A percentile compares a stretch with the other conserved stretches of the same genome.
These are phyloP conservation scores for Porites cylindrica DNA, from an alignment of 92 coral and sea anemone species.

Conservation along the genomic window DNA sequence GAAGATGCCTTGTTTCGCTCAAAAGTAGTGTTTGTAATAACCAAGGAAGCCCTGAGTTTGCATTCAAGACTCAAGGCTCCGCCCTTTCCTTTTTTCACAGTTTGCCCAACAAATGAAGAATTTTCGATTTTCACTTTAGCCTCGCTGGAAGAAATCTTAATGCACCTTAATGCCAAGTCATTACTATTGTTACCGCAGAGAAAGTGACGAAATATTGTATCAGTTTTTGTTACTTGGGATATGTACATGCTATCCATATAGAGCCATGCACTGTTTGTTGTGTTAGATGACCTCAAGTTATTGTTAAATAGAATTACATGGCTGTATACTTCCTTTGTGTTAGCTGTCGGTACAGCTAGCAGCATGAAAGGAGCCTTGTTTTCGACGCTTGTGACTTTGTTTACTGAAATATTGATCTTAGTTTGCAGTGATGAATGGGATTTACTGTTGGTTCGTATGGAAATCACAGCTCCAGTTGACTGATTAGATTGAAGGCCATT, in stretches of 20 bases:
- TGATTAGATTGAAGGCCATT: conserved; percentile 1
- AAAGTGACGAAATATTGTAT: not conserved
- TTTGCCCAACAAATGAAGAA: conserved; percentile 33
- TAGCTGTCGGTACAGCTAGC: not conserved
- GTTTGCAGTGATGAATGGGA: not conserved
- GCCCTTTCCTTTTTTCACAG: conserved; percentile 15
- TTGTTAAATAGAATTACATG: conserved; percentile 15
- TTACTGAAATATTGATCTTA: not conserved
- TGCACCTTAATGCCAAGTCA: conserved; percentile 20
- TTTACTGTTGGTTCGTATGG: conserved; percentile 8
- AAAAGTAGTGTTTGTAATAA: conserved; percentile 23
- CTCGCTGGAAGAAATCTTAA: conserved; percentile 18
- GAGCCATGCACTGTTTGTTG: not conserved
- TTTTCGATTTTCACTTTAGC: conserved; percentile 20
- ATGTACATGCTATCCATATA: conserved; percentile 20
- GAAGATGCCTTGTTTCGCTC: conserved; percentile 19
- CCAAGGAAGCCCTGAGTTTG: conserved; percentile 3
- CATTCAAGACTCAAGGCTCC: conserved; percentile 31
- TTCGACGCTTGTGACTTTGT: conserved; percentile 12
- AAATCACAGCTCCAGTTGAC: conserved; percentile 2
- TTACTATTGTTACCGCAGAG: conserved; percentile 38
- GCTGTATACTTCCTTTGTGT: conserved; percentile 27
- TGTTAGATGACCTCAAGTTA: not conserved
- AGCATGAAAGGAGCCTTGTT: conserved; percentile 28
- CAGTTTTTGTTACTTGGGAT: conserved; percentile 13